phyloP scores from a whole-genome alignment of 2,888 invertebrate species.

The Galeopsomyia nigrocyanea region DNA sequence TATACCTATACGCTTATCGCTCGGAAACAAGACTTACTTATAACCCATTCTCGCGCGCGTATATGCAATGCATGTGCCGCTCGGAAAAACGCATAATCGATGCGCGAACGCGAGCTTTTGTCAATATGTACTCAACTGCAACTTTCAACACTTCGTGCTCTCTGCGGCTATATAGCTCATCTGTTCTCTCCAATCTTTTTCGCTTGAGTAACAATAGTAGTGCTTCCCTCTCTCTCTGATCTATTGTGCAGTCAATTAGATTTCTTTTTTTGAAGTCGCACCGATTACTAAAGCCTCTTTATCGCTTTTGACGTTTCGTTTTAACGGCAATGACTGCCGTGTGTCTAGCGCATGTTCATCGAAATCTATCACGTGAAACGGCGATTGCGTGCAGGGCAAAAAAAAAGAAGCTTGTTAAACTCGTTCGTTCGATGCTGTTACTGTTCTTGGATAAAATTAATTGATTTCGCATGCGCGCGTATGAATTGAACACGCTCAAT shows the following conservation, averaged over 20 bases:
- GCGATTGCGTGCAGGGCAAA: not conserved
- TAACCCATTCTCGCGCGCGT: no score
- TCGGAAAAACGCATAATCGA: conserved; percentile 23
- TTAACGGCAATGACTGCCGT: not conserved
- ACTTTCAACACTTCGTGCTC: no score
- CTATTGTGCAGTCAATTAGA: conserved; percentile 18
- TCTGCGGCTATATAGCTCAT: no score
- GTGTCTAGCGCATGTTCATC: no score
- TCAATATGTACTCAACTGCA: conserved; percentile 11
- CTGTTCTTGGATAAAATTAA: no score
- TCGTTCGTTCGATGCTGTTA: no score
- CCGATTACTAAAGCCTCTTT: conserved; percentile 10
- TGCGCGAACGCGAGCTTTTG: not conserved
- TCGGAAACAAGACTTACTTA: conserved; percentile 7
- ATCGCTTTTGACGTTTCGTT: not conserved
- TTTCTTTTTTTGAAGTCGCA: conserved; percentile 16
- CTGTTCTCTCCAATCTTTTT: conserved; percentile 1
- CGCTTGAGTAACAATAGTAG: conserved; percentile 23
- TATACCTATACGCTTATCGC: no score
- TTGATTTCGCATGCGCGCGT: no score
- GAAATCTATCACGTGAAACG: not conserved
- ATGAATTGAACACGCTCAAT: no score
- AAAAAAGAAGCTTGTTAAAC: conserved; percentile 6
- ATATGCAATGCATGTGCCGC: not conserved
- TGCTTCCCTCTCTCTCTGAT: not conserved